Conservation (phyloP, 1,140 invertebrate species). For the Olivierus martensii region DNA sequence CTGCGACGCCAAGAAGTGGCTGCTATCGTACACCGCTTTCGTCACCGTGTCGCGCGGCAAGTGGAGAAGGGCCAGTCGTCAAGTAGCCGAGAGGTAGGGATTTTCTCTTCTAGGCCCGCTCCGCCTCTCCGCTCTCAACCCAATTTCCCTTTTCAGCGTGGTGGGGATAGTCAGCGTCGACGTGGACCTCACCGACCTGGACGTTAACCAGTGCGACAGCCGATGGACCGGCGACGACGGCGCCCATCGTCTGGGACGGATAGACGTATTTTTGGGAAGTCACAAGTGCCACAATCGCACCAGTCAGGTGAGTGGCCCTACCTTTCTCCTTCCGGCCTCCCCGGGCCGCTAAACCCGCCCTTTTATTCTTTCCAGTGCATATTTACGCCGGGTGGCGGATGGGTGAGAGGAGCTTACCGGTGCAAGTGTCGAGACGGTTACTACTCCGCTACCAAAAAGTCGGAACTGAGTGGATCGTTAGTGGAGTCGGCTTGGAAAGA, state of each 20-base stretch:
- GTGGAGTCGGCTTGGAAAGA: constrained; percentile 48
- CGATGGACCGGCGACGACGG: too few species aligned
- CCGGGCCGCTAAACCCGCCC: too few species aligned
- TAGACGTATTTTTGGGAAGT: constrained; percentile 49
- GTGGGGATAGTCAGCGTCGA: constrained; percentile 62
- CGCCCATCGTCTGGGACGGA: too few species aligned
- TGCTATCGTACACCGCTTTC: constrained; percentile 60
- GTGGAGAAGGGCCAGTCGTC: neutral
- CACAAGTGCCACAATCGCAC: constrained; percentile 69
- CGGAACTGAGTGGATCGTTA: constrained; percentile 52
- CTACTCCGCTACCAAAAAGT: constrained; percentile 46
- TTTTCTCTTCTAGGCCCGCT: constrained; percentile 14
- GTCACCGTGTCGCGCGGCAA: constrained; percentile 28
- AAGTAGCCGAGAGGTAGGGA: too few species aligned
- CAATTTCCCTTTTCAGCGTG: too few species aligned
- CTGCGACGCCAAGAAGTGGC: constrained; percentile 51
- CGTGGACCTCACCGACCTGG: constrained; percentile 62
- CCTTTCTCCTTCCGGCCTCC: too few species aligned
- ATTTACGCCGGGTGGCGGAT: constrained; percentile 40
- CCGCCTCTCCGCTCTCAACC: constrained; percentile 12
- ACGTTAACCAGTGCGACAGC: constrained; percentile 71
- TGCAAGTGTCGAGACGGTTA: constrained; percentile 59
- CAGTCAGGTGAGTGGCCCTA: constrained; percentile 48
- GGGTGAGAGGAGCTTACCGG: constrained; percentile 60
- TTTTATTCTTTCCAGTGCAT: constrained; percentile 33